Conservation (phyloP, 2,113 vertebrate species). For the Glaucomys volans region DNA sequence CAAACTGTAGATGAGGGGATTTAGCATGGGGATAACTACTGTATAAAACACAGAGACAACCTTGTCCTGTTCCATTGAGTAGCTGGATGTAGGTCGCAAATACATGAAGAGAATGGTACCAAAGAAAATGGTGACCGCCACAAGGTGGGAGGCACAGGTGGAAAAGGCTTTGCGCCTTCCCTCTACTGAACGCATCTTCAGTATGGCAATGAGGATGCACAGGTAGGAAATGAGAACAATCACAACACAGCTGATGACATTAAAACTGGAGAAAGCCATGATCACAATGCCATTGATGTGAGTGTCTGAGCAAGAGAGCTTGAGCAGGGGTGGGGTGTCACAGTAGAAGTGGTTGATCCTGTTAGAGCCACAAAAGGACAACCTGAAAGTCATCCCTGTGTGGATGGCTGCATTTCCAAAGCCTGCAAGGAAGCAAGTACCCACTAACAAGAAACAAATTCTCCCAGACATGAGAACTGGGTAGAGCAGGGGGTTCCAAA, state of each 20-base stretch:
- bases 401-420: constrained; percentile 79
- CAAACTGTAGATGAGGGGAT: constrained; percentile 79
- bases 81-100: constrained; percentile 70
- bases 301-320: constrained; percentile 76
- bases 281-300: constrained; percentile 70
- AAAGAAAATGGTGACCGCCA: constrained; percentile 76
- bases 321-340: constrained; percentile 75
- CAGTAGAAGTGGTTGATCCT: constrained; percentile 80
- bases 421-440: constrained; percentile 68
- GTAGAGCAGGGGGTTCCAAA: constrained; percentile 77
- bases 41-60: constrained; percentile 79
- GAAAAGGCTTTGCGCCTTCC: constrained; percentile 80
- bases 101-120: constrained; percentile 81
- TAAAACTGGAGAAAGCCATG: constrained; percentile 76
- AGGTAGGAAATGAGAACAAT: constrained; percentile 76
- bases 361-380: constrained; percentile 78
- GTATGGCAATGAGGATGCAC: constrained; percentile 73
- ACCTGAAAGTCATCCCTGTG: constrained; percentile 71
- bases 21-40: constrained; percentile 78
- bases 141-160: constrained; percentile 81
- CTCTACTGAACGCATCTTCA: constrained; percentile 63
- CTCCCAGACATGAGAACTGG: constrained; percentile 74
- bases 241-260: constrained; percentile 67
- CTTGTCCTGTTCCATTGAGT: constrained; percentile 79
- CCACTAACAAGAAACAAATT: constrained; percentile 60